phyloP scores from a whole-genome alignment of 2,113 vertebrate genomes.

The Rhynchopsitta pachyrhyncha region DNA sequence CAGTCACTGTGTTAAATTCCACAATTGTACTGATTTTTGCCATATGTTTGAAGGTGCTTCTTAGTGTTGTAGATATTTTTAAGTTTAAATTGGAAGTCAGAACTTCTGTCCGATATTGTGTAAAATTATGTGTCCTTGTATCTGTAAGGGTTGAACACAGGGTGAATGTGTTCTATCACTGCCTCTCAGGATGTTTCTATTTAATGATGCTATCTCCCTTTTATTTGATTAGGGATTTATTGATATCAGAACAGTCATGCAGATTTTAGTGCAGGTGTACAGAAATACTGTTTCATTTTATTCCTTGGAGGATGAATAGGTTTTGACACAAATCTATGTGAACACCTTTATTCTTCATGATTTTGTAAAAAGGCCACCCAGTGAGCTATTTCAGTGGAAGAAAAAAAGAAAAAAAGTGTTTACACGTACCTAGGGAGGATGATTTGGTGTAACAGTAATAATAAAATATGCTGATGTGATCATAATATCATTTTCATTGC shows the following conservation, averaged over 20 bases:
- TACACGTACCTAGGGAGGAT: background rate
- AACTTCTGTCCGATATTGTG: background rate
- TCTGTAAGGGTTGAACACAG: background rate
- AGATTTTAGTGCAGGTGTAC: constrained; percentile 27
- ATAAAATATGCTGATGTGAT: constrained; percentile 27
- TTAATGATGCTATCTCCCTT: constrained; percentile 22
- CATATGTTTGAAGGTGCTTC: background rate
- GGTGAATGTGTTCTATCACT: background rate
- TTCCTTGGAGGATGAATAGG: background rate
- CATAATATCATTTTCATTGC: background rate
- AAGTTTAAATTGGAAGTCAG: background rate
- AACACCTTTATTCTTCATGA: constrained; percentile 21
- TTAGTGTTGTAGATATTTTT: background rate
- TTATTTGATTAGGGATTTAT: constrained; percentile 20
- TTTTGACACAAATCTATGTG: background rate
- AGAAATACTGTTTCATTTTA: background rate
- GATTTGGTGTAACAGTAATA: constrained; percentile 30
- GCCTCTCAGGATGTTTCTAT: background rate
- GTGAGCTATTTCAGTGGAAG: background rate
- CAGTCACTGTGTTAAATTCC: background rate
- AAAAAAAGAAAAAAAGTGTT: background rate
- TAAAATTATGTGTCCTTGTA: background rate
- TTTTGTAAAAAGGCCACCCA: background rate
- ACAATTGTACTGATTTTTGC: background rate
- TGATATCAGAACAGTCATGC: constrained; percentile 5